These are phyloP conservation scores for Ruditapes philippinarum DNA, from an alignment of 1,140 invertebrate genomes.

Conservation along the genomic window DNA sequence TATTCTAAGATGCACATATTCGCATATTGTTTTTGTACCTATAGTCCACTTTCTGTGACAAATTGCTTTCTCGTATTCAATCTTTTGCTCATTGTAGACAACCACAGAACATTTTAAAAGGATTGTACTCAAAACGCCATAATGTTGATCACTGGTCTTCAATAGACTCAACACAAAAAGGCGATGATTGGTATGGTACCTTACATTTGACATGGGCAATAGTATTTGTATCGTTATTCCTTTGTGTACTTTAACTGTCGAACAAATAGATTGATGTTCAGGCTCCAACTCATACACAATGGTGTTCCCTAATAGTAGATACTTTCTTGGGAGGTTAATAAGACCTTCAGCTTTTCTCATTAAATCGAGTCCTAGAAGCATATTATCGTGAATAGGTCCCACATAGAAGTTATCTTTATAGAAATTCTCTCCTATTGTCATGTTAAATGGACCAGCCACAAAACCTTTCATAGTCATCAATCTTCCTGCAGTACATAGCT, in stretches of 20 bases:
- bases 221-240: neutral
- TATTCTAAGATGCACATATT: no score
- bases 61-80: no score
- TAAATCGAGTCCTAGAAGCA: neutral
- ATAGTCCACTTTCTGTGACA: no score
- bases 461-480: neutral
- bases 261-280: neutral
- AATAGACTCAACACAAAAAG: no score
- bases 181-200: no score
- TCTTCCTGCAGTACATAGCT: slow-evolving; percentile 14
- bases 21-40: no score
- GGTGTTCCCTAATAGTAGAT: neutral
- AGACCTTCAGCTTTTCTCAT: slow-evolving; percentile 1
- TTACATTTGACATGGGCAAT: no score
- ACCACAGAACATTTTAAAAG: no score
- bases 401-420: slow-evolving; percentile 3
- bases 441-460: neutral
- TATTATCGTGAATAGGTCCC: neutral
- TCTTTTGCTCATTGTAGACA: no score
- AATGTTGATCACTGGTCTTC: no score
- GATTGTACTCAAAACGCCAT: no score
- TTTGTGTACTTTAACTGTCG: neutral
- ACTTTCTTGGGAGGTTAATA: neutral
- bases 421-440: neutral
- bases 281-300: neutral